Evolutionary conservation across 2,113 vertebrate species (phyloP), one percentile per base, ranked within the genome.

Genomic region (Synchiropus splendidus): DNA sequence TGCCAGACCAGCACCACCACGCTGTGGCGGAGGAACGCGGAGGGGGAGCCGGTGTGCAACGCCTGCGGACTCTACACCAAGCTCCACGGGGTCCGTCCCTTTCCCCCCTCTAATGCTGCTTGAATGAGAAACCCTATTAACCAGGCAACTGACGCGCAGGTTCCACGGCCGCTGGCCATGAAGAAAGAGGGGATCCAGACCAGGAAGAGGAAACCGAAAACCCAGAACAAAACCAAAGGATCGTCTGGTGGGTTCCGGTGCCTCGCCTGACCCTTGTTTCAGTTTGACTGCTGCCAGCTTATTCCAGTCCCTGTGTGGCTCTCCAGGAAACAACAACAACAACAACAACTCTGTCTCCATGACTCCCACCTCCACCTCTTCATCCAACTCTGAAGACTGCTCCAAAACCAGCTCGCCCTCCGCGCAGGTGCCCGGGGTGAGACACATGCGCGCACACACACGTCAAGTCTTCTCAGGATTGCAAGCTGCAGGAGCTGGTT

Each of bases 151-250:
- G n/a, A n/a, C n/a, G n/a, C n/a, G n/a, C 68, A 99, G 95, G 95
- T 99, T 46, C 93, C 95, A 41, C 86, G 95, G 40, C 95, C 95
- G 0, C 89, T 99, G 45, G 95, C 95, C 54, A 99, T 99, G 95
- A 99, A 99, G 82, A 99, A 99, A 84, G 95, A 99, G 73, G 94
- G 95, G 55, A 99, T 99, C 83, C 95, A 99, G 84, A 99, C 95
- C 0, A 89, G 95, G 72, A 99, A 99, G 81, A 74, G 95, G 83
- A 99, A 99, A 87, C 95, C 95, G n/a, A 99, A 99, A 85, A 94
- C 94, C 56, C 70, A 92, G 76, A 93, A 89, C 82, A 98, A 99
- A 83, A 81, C 86, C 32, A 99, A 99, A 59, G 64, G 89, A 47
- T 92, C 91, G 58, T 95, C 94, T 55, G 89, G 95, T 99, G 84